Percentiles rank a stretch among this genome's conserved stretches.
These are phyloP conservation scores for Edolisoma coerulescens DNA, from an alignment of 2,113 vertebrate genomes.

Conservation along the genomic window DNA sequence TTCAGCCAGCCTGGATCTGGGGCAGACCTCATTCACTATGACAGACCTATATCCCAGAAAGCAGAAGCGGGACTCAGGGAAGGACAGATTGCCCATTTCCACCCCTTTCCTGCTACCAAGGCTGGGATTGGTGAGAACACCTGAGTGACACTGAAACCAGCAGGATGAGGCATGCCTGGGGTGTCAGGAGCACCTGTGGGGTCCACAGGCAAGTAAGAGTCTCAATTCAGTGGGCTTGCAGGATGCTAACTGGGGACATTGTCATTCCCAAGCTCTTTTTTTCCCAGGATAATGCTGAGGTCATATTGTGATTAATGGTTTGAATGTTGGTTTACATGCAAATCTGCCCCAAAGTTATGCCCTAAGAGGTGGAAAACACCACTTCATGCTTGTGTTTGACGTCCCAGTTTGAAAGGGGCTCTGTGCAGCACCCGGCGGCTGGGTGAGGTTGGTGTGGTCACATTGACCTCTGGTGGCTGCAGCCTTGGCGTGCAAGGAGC, in stretches of 20 bases:
- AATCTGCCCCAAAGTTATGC: not conserved
- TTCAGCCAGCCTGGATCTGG: not conserved
- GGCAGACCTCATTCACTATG: not conserved
- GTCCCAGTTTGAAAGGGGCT: not conserved
- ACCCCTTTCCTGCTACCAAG: not conserved
- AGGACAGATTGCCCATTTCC: not conserved
- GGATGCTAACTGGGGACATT: not conserved
- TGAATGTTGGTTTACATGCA: not conserved
- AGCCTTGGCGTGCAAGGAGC: not conserved
- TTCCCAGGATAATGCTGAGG: not conserved
- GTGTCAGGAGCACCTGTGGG: not conserved
- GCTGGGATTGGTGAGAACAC: not conserved
- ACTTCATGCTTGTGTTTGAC: not conserved
- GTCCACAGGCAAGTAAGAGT: not conserved
- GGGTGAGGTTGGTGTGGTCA: not conserved
- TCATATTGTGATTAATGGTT: not conserved
- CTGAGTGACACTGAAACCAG: not conserved
- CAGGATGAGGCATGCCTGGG: not conserved
- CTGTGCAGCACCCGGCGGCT: not conserved
- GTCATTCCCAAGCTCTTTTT: not conserved
- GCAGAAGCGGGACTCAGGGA: not conserved
- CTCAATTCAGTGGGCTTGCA: not conserved
- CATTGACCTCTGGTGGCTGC: slow-evolving; percentile 59
- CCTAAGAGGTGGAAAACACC: not conserved
- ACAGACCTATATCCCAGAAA: not conserved